Evolutionary conservation across 92 coral and sea anemone species (phyloP), one percentile per base, ranked within the genome.

Genomic region (Virgularia gustaviana): DNA sequence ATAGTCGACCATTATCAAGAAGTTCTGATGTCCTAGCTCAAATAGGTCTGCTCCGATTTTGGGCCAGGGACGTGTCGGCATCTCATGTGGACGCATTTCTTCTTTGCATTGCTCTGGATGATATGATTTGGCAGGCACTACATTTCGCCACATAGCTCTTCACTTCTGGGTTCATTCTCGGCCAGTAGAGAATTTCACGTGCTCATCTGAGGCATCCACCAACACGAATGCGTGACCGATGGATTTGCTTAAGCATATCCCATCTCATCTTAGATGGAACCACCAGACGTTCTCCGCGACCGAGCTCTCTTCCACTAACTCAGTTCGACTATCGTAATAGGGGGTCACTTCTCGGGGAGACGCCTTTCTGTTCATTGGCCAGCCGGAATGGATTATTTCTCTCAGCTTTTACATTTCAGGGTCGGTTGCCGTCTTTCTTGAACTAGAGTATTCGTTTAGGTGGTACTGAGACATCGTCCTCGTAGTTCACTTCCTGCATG

Each of bases 151-250:
- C 43, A 25, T 30, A 82, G 25, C 76, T 82, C 59, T 60, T 76
- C 20, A 76, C 78, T 44, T 82, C 86, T 6, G 65, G 45, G 61
- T 29, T 68, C 74, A 80, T 82, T 12, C 73, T 24, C 7, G 86
- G 82, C 86, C 82, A 82, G 42, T 76, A 76, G 35, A 82, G 32
- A 0, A 77, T 59, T 43, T 83, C 87, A 54, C 79, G 58, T 11
- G 75, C 83, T 62, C 78, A 43, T 12, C 68, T 38, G 5, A 82
- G 52, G 38, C 74, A 68, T 20, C 86, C 74, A 64, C n/a, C n/a
- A n/a, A n/a, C n/a, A n/a, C n/a, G n/a, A n/a, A n/a, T n/a, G n/a
- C n/a, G n/a, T n/a, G n/a, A n/a, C n/a, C n/a, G n/a, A n/a, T n/a
- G n/a, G n/a, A n/a, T n/a, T n/a, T n/a, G n/a, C n/a, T n/a, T n/a